A percentile compares a stretch with the other conserved stretches of the same genome.
Evolutionary conservation across 2,888 invertebrate genomes (phyloP).

Genomic region (Ophonus ardosiacus): DNA sequence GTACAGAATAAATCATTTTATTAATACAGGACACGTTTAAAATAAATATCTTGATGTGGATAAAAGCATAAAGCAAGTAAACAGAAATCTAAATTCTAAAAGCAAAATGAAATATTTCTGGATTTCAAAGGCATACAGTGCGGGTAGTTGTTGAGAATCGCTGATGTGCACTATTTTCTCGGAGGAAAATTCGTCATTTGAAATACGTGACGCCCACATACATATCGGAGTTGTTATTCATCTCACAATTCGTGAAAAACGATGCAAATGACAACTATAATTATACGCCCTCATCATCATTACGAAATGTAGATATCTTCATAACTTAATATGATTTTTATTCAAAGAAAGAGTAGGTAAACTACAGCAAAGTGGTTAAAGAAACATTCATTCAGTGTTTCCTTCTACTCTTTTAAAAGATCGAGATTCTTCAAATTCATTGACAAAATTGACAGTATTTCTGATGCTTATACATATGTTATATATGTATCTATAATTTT

Average conservation of each 20-base stretch:
- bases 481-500: too few relatives aligned
- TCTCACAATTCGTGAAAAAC: constrained; percentile 16
- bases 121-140: neutral
- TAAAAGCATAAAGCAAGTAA: neutral
- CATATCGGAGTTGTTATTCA: constrained; percentile 33
- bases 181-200: constrained; percentile 37
- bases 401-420: too few relatives aligned
- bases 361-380: too few relatives aligned
- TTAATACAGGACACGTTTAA: neutral
- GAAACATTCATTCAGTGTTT: too few relatives aligned
- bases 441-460: too few relatives aligned
- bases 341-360: too few relatives aligned
- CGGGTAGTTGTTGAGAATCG: neutral
- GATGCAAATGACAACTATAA: neutral
- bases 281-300: constrained; percentile 9
- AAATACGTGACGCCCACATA: constrained; percentile 29
- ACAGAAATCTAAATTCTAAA: neutral
- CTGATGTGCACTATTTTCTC: constrained; percentile 27
- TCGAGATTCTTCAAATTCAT: too few relatives aligned
- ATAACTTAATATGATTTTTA: too few relatives aligned
- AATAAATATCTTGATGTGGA: neutral
- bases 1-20: neutral
- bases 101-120: constrained; percentile 10
- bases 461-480: too few relatives aligned
- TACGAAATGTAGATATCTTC: neutral